Evolutionary conservation across 2,797 vertebrate genomes (phyloP).

Genomic region (Scyliorhinus canicula): DNA sequence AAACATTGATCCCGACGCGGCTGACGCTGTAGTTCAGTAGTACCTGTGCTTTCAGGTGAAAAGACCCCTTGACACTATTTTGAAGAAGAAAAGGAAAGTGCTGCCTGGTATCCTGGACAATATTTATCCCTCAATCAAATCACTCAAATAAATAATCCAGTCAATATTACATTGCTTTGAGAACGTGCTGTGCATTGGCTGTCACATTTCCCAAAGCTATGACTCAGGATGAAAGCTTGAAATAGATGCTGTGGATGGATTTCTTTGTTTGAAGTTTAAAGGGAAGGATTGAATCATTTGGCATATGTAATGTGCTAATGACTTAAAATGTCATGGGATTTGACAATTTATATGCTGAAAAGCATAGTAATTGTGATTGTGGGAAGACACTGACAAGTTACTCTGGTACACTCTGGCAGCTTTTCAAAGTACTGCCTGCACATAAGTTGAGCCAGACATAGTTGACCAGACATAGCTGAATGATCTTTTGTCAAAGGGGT

Average conservation of each 20-base stretch:
- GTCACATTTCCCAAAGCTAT: background rate
- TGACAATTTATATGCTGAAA: background rate
- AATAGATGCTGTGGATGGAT: background rate
- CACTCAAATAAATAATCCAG: background rate
- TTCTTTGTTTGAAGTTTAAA: background rate
- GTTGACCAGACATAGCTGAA: background rate
- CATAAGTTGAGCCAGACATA: background rate
- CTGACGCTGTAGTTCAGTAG: background rate
- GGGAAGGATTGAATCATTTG: background rate
- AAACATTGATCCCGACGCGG: too few species aligned
- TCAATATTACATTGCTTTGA: background rate
- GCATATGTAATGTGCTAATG: background rate
- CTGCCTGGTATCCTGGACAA: background rate
- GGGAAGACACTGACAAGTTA: background rate
- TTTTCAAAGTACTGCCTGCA: background rate
- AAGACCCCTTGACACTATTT: background rate
- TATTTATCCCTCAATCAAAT: background rate
- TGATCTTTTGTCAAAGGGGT: background rate
- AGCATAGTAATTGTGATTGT: background rate
- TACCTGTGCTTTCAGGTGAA: background rate
- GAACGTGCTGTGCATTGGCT: background rate
- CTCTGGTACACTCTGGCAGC: background rate
- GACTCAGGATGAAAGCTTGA: background rate
- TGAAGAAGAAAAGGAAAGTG: too few species aligned
- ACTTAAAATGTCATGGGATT: background rate